Conservation (phyloP, 2,797 vertebrate genomes). For the Centroberyx gerrardi region DNA sequence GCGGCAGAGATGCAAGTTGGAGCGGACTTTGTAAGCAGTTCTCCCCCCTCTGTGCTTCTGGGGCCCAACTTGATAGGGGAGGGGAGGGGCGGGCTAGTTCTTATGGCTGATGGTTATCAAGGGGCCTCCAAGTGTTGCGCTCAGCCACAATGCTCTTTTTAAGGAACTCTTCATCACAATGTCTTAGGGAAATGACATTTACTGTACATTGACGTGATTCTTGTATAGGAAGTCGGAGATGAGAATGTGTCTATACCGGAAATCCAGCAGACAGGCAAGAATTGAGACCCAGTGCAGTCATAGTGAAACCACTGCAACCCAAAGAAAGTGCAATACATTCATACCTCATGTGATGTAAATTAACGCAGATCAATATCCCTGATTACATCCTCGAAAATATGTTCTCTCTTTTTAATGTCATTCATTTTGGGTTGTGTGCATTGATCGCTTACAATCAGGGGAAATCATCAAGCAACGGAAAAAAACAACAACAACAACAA, state of each 20-base stretch:
- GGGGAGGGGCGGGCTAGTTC: neutral
- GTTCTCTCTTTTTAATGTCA: constrained; percentile 43
- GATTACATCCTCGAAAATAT: constrained; percentile 42
- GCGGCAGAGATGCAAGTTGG: constrained; percentile 68
- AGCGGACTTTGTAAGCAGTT: constrained; percentile 51
- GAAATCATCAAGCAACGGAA: constrained; percentile 55
- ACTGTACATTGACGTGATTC: constrained; percentile 51
- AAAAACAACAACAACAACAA: constrained; percentile 41
- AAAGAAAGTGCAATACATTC: constrained; percentile 90
- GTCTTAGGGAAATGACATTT: constrained; percentile 57
- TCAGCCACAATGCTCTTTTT: constrained; percentile 29
- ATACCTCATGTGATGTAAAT: constrained; percentile 85
- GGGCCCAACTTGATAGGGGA: constrained; percentile 25
- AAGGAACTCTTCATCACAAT: constrained; percentile 50
- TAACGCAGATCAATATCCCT: constrained; percentile 59
- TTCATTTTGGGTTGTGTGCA: constrained; percentile 69
- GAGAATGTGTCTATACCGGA: constrained; percentile 39
- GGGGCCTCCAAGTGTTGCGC: constrained; percentile 26
- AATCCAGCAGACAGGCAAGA: constrained; percentile 38
- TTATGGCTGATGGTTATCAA: constrained; percentile 46
- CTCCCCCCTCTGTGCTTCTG: constrained; percentile 40
- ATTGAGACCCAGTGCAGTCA: constrained; percentile 44
- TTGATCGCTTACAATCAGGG: constrained; percentile 69
- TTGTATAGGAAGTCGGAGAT: constrained; percentile 37
- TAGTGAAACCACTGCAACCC: constrained; percentile 78